These are phyloP conservation scores for Cherax quadricarinatus DNA, from an alignment of 1,140 invertebrate species.

Conservation along the genomic window DNA sequence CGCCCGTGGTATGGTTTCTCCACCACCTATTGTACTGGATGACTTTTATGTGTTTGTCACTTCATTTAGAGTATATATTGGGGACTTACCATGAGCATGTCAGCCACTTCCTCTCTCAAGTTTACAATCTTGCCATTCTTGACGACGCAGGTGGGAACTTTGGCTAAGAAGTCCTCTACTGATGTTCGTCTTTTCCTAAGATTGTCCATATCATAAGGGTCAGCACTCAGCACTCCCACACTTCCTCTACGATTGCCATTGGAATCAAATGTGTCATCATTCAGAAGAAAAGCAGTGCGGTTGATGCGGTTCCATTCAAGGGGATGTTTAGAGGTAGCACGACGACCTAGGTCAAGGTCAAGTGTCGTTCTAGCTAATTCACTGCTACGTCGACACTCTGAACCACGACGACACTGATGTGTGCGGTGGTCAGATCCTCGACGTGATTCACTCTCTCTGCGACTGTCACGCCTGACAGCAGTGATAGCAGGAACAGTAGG, in stretches of 20 bases:
- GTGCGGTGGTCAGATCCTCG: conserved; percentile 67
- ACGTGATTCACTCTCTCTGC: conserved; percentile 53
- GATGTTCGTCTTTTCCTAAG: conserved; percentile 69
- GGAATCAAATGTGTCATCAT: conserved; percentile 68
- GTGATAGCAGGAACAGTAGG: conserved; percentile 27
- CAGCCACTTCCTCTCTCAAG: conserved; percentile 71
- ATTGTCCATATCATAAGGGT: conserved; percentile 69
- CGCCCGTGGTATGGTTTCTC: too few species aligned
- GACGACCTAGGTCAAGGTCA: conserved; percentile 65
- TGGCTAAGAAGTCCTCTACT: conserved; percentile 71
- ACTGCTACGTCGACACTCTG: conserved; percentile 64
- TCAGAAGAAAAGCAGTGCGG: conserved; percentile 63
- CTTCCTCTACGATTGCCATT: conserved; percentile 69
- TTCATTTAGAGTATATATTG: background rate
- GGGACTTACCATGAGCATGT: conserved; percentile 71
- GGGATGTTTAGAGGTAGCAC: conserved; percentile 65
- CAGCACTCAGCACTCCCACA: conserved; percentile 57
- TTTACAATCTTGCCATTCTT: conserved; percentile 73
- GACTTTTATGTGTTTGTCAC: too few species aligned
- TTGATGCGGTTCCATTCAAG: conserved; percentile 73
- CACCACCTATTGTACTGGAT: background rate
- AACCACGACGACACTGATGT: conserved; percentile 56
- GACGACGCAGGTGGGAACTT: conserved; percentile 72
- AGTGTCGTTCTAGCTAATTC: conserved; percentile 62
- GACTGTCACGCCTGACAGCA: conserved; percentile 21